phyloP scores from a whole-genome alignment of 2,888 invertebrate genomes.

The Mesoligia furuncula region DNA sequence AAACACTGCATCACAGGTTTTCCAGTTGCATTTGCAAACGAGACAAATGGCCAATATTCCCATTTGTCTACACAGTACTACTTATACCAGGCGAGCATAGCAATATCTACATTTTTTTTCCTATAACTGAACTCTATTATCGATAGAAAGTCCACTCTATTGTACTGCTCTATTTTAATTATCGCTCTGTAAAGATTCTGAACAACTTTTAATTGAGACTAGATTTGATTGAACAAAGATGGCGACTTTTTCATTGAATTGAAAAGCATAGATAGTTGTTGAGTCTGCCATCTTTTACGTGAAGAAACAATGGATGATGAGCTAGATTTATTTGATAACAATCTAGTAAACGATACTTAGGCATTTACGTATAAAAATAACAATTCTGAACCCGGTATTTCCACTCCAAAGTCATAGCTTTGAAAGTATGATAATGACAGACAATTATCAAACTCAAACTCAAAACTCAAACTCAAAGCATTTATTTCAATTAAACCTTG shows the following conservation, averaged over 20 bases:
- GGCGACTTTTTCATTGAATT: conserved; percentile 1
- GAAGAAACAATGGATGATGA: background rate
- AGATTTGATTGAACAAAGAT: conserved; percentile 19
- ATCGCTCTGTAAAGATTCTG: conserved; percentile 19
- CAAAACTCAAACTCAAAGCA: no score
- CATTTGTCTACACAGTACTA: background rate
- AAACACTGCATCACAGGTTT: background rate
- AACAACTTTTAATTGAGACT: conserved; percentile 28
- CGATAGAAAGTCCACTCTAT: conserved; percentile 47
- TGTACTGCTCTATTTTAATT: conserved; percentile 42
- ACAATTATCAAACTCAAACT: no score
- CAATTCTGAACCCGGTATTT: no score
- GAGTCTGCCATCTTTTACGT: background rate
- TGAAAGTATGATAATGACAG: background rate
- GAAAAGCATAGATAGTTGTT: background rate
- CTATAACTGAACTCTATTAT: conserved; percentile 2
- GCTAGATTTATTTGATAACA: background rate
- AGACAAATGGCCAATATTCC: background rate
- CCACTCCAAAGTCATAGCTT: background rate
- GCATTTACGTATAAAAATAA: background rate
- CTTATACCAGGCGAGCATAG: conserved; percentile 9
- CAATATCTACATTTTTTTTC: background rate
- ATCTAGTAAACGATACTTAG: background rate
- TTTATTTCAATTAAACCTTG: no score
- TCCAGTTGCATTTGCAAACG: background rate